phyloP scores from a whole-genome alignment of 1,140 invertebrate genomes.

The Gryon sp. region DNA sequence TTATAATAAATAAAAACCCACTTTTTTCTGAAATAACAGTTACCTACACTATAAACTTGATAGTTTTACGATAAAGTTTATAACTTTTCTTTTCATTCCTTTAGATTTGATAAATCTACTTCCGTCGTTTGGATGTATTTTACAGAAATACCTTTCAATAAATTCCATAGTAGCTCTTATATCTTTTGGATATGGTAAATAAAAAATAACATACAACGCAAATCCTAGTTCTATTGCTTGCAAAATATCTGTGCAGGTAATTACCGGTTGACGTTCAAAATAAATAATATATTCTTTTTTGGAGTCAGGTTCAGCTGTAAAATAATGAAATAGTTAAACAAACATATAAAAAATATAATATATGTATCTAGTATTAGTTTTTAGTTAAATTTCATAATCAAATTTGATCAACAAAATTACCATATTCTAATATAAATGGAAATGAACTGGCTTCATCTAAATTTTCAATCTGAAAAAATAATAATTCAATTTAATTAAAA shows the following conservation, averaged over 20 bases:
- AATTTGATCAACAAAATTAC: slow-evolving; percentile 3
- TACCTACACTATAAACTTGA: slow-evolving; percentile 17
- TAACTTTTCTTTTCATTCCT: slow-evolving; percentile 27
- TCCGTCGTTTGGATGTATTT: slow-evolving; percentile 26
- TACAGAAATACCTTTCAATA: slow-evolving; percentile 25
- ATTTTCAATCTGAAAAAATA: slow-evolving; percentile 31
- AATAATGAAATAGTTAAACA: not conserved
- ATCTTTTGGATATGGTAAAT: slow-evolving; percentile 25
- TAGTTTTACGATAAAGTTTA: slow-evolving; percentile 17
- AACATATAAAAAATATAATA: no score
- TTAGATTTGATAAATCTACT: slow-evolving; percentile 15
- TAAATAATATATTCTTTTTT: slow-evolving; percentile 26
- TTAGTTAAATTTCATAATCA: no score
- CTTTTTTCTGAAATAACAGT: no score
- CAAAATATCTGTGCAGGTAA: slow-evolving; percentile 8
- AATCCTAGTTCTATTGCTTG: slow-evolving; percentile 21
- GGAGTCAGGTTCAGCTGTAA: slow-evolving; percentile 18
- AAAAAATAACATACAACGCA: slow-evolving; percentile 29
- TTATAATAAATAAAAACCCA: no score
- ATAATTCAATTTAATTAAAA: not conserved
- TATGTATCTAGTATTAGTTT: no score
- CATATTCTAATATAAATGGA: slow-evolving; percentile 34
- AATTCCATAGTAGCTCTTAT: slow-evolving; percentile 28
- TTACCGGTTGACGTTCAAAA: slow-evolving; percentile 12
- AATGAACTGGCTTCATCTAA: slow-evolving; percentile 27